phyloP scores from a whole-genome alignment of 1,140 invertebrate genomes.

The Trinorchestia longiramus region DNA sequence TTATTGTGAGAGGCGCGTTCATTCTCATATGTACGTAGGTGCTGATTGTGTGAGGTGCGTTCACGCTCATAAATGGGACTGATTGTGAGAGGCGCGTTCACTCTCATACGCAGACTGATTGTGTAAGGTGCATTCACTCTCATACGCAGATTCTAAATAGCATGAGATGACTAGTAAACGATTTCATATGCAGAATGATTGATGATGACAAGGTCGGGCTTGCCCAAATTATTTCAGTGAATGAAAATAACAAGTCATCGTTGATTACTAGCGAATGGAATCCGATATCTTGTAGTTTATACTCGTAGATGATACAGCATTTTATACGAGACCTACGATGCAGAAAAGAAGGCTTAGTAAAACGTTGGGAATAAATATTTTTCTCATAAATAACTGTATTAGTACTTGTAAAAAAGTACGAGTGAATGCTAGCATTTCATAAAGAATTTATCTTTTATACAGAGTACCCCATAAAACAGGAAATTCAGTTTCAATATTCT shows the following conservation, averaged over 20 bases:
- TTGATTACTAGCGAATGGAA: not conserved
- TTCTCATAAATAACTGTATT: not conserved
- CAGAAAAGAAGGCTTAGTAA: not conserved
- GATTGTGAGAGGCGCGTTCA: not conserved
- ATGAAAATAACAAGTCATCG: not conserved
- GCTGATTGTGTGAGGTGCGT: not conserved
- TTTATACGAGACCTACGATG: not conserved
- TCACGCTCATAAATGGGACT: not conserved
- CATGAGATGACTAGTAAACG: not conserved
- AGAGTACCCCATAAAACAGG: not conserved
- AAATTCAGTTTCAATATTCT: not conserved
- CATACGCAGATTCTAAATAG: not conserved
- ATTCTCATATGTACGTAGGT: not conserved
- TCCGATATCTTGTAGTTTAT: not conserved
- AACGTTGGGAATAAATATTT: not conserved
- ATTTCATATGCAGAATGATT: not conserved
- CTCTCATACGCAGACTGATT: too few species aligned
- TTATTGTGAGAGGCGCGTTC: not conserved
- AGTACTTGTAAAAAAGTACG: not conserved
- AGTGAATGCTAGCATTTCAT: not conserved
- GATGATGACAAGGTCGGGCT: not conserved
- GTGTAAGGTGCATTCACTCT: not conserved
- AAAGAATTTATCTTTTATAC: not conserved
- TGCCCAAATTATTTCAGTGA: not conserved
- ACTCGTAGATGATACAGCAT: not conserved